A percentile compares a stretch with the other conserved stretches of the same genome.
These are phyloP conservation scores for Clunio marinus DNA, from an alignment of 2,888 invertebrate genomes.

Conservation along the genomic window DNA sequence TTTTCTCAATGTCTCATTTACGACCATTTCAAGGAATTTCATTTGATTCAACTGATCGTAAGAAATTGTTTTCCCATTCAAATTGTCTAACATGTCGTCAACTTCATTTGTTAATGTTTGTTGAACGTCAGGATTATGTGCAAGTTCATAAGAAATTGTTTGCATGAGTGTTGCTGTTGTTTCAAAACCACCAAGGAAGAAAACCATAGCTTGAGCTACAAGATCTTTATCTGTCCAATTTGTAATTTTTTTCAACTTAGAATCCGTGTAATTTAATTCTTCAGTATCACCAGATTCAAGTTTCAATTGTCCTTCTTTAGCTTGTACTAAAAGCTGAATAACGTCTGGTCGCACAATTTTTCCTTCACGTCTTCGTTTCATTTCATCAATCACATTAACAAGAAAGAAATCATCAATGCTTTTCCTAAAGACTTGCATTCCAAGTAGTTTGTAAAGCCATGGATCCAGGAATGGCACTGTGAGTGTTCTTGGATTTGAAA, in stretches of 20 bases:
- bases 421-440: background rate
- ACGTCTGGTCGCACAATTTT: background rate
- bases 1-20: background rate
- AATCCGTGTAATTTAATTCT: background rate
- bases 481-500: background rate
- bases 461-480: background rate
- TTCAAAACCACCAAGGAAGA: slow-evolving; percentile 16
- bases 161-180: background rate
- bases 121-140: slow-evolving; percentile 10
- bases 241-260: background rate
- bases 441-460: background rate
- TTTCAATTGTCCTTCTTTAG: background rate
- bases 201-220: background rate
- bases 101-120: slow-evolving; percentile 7
- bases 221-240: slow-evolving; percentile 1
- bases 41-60: slow-evolving; percentile 7
- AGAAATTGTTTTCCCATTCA: background rate
- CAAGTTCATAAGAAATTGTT: background rate
- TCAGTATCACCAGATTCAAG: background rate
- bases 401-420: background rate
- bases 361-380: background rate
- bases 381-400: background rate
- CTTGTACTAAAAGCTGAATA: background rate
- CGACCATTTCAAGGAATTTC: slow-evolving; percentile 26
- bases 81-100: background rate